phyloP scores from a whole-genome alignment of 2,797 vertebrate species.

The Poecilia gillii region DNA sequence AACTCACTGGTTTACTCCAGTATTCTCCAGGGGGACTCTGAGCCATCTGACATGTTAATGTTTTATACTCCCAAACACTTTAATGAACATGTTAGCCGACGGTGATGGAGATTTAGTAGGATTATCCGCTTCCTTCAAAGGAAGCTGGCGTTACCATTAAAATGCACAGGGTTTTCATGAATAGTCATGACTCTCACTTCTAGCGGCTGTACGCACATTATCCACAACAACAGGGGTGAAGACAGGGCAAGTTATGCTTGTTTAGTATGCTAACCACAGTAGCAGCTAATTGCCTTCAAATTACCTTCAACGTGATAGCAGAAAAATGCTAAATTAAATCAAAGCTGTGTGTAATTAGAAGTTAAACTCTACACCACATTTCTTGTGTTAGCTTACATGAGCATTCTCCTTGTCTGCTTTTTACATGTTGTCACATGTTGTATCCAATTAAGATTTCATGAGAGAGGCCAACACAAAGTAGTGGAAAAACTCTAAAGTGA shows the following conservation, averaged over 20 bases:
- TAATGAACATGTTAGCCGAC: constrained; percentile 14
- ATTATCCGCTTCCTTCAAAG: constrained; percentile 24
- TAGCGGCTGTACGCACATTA: constrained; percentile 33
- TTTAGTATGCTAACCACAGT: constrained; percentile 19
- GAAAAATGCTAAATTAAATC: neutral
- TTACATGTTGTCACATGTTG: neutral
- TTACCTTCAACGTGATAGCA: constrained; percentile 20
- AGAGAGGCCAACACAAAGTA: neutral
- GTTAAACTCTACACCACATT: neutral
- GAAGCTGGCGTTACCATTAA: constrained; percentile 32
- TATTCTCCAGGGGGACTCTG: constrained; percentile 13
- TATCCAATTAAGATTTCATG: neutral
- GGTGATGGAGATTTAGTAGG: constrained; percentile 17
- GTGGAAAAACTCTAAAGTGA: neutral
- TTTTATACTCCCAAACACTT: constrained; percentile 42
- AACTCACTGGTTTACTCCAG: constrained; percentile 38
- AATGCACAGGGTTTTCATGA: constrained; percentile 35
- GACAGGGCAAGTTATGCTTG: constrained; percentile 11
- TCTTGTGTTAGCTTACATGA: neutral
- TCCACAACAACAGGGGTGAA: constrained; percentile 21
- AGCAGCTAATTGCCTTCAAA: constrained; percentile 14
- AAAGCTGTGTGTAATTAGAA: constrained; percentile 9
- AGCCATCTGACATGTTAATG: constrained; percentile 36
- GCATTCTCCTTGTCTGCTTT: neutral
- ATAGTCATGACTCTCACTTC: constrained; percentile 31